A percentile compares a stretch with the other conserved stretches of the same genome.
These are phyloP conservation scores for Stenoptilia bipunctidactyla DNA, from an alignment of 2,888 invertebrate genomes.

Conservation along the genomic window DNA sequence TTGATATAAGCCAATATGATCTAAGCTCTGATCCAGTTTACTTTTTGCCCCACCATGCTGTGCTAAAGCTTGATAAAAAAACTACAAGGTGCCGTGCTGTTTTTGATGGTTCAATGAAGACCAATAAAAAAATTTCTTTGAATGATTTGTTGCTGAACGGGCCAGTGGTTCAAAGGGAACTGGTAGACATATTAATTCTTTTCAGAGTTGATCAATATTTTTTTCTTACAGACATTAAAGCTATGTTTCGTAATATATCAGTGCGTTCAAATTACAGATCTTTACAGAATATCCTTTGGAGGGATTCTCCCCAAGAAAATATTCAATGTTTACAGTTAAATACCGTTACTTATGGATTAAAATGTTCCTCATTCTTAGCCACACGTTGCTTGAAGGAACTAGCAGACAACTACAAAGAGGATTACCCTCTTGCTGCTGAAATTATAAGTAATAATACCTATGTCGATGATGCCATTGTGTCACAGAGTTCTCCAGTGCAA, in stretches of 20 bases:
- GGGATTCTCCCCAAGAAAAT: too few species aligned
- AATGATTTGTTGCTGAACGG: conserved; percentile 2
- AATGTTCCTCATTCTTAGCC: too few species aligned
- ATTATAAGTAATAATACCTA: too few species aligned
- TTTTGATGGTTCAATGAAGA: conserved; percentile 1
- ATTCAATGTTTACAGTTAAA: too few species aligned
- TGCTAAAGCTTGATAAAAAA: not conserved
- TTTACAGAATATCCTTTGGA: conserved; percentile 1
- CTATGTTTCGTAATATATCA: not conserved
- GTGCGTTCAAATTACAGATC: not conserved
- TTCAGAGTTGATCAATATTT: not conserved
- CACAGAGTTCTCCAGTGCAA: too few species aligned
- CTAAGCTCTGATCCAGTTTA: not conserved
- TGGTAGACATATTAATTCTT: not conserved
- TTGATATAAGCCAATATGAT: not conserved
- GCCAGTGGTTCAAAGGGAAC: not conserved
- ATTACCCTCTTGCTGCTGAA: too few species aligned
- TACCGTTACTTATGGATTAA: too few species aligned
- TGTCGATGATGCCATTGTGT: too few species aligned
- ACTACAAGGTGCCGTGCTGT: conserved; percentile 1
- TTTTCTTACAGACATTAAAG: not conserved
- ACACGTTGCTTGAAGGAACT: too few species aligned
- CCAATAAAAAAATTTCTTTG: not conserved
- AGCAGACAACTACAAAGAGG: too few species aligned
- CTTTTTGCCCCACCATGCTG: conserved; percentile 1